Percentiles rank a stretch among this genome's conserved stretches.
Evolutionary conservation across 35 echinoderm and acorn worm genomes (phyloP).

Genomic region (Eucidaris tribuloides): DNA sequence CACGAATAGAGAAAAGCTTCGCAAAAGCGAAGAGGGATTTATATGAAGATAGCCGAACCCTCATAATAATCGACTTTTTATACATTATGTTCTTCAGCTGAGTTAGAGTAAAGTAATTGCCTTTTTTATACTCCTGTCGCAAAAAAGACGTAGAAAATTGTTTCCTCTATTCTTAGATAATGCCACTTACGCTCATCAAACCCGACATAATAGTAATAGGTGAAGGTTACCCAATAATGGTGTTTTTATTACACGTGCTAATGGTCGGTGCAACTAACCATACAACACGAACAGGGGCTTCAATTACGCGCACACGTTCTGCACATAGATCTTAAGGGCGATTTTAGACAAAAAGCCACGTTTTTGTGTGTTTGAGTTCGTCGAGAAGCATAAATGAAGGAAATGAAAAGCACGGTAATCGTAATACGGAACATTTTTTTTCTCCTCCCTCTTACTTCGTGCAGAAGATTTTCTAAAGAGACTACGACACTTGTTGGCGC

Average conservation of each 20-base stretch:
- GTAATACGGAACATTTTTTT: no score
- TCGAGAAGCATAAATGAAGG: not conserved
- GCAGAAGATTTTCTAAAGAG: no score
- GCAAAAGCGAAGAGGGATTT: not conserved
- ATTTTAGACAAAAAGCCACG: slow-evolving; percentile 3
- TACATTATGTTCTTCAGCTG: no score
- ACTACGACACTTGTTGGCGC: no score
- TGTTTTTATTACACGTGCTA: not conserved
- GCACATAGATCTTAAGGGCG: not conserved
- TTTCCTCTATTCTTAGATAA: no score
- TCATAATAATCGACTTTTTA: slow-evolving; percentile 16
- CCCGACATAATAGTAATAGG: no score
- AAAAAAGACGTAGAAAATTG: no score
- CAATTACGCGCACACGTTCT: slow-evolving; percentile 21
- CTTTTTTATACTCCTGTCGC: no score
- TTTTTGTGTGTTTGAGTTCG: slow-evolving; percentile 2
- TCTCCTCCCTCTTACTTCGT: no score
- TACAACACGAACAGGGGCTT: slow-evolving; percentile 21
- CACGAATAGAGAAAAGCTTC: not conserved
- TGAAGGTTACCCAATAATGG: not conserved
- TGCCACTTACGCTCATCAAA: no score
- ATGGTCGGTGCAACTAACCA: not conserved
- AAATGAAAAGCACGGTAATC: not conserved
- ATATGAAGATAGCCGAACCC: not conserved
- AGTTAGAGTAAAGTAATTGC: no score